phyloP scores from a whole-genome alignment of 2,113 vertebrate species.

The Tapirus terrestris region DNA sequence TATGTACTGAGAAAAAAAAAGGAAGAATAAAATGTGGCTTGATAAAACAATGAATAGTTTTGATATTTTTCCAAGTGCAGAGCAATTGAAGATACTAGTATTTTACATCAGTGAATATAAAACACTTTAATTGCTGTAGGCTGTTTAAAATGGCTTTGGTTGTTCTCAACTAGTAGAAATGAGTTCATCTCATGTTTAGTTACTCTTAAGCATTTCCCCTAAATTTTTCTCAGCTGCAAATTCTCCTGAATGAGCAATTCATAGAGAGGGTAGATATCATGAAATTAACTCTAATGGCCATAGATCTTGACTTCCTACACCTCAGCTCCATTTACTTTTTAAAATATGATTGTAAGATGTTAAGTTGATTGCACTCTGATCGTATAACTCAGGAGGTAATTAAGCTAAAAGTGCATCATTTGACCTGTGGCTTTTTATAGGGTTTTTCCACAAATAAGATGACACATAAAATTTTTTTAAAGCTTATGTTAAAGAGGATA shows the following conservation, averaged over 20 bases:
- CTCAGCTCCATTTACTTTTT: slow-evolving; percentile 2
- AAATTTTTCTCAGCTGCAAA: slow-evolving; percentile 17
- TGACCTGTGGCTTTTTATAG: slow-evolving; percentile 37
- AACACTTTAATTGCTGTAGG: neutral
- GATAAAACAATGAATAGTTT: slow-evolving; percentile 25
- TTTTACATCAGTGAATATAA: neutral
- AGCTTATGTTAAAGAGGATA: slow-evolving; percentile 59
- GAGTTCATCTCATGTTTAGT: slow-evolving; percentile 11
- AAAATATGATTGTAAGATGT: neutral
- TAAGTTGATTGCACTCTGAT: neutral
- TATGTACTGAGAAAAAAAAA: neutral
- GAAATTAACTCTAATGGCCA: slow-evolving; percentile 13
- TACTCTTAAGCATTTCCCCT: slow-evolving; percentile 13
- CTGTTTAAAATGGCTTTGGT: slow-evolving; percentile 22
- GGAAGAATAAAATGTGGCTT: neutral
- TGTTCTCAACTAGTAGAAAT: slow-evolving; percentile 20
- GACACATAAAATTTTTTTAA: slow-evolving; percentile 10
- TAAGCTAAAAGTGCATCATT: neutral
- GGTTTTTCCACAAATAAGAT: slow-evolving; percentile 51
- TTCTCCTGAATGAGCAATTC: slow-evolving; percentile 5
- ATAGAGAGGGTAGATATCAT: neutral
- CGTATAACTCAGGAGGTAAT: slow-evolving; percentile 22
- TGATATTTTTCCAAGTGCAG: slow-evolving; percentile 48
- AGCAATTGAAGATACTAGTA: neutral
- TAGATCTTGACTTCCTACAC: neutral